These are phyloP conservation scores for Maccullochella peelii DNA, from an alignment of 2,113 vertebrate species.

Conservation along the genomic window DNA sequence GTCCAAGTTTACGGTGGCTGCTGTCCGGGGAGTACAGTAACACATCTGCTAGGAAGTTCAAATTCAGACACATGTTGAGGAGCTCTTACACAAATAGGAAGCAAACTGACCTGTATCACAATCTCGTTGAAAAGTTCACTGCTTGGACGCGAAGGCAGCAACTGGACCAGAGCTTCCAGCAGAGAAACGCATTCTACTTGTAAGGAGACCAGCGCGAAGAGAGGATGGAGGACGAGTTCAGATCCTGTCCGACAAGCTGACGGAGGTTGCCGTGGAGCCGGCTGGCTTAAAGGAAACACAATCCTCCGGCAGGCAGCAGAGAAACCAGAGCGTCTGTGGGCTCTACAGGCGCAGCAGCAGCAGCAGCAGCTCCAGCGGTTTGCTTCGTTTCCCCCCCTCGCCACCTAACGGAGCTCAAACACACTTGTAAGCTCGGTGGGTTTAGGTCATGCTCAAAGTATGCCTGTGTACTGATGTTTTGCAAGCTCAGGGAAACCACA, in stretches of 20 bases:
- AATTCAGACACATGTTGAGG: background rate
- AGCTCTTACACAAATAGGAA: background rate
- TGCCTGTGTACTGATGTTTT: slow-evolving; percentile 78
- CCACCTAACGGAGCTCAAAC: slow-evolving; percentile 60
- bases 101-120: slow-evolving; percentile 72
- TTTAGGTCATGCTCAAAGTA: slow-evolving; percentile 87
- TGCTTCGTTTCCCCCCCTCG: slow-evolving; percentile 51
- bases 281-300: slow-evolving; percentile 39
- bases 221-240: slow-evolving; percentile 40
- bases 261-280: slow-evolving; percentile 33
- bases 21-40: background rate
- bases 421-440: slow-evolving; percentile 70
- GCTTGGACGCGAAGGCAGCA: slow-evolving; percentile 49
- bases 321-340: slow-evolving; percentile 28
- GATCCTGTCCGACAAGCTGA: slow-evolving; percentile 41
- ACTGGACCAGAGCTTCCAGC: slow-evolving; percentile 47
- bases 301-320: slow-evolving; percentile 44
- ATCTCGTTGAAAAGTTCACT: slow-evolving; percentile 69
- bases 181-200: slow-evolving; percentile 62
- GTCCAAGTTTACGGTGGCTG: slow-evolving; percentile 48
- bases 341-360: slow-evolving; percentile 16
- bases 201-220: background rate
- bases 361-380: slow-evolving; percentile 56
- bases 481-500: slow-evolving; percentile 88
- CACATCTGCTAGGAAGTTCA: slow-evolving; percentile 38